A percentile compares a stretch with the other conserved stretches of the same genome.
Conservation (phyloP, 2,113 vertebrate genomes). For the Fulmarus glacialis region DNA sequence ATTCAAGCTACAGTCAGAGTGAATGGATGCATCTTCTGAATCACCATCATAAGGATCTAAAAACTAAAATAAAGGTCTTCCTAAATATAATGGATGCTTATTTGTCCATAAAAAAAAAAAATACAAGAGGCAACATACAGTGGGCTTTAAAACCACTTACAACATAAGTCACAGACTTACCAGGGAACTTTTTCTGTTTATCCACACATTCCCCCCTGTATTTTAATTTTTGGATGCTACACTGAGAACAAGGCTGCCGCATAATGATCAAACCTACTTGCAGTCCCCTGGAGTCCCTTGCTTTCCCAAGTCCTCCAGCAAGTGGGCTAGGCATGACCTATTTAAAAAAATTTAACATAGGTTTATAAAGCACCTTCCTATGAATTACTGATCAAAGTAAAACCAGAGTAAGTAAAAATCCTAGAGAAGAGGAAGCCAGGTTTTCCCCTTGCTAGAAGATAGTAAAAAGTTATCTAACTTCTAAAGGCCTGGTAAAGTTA, state of each 20-base stretch:
- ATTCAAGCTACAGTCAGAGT: background rate
- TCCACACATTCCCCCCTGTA: background rate
- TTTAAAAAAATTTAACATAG: background rate
- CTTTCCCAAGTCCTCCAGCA: background rate
- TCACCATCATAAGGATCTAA: slow-evolving; percentile 86
- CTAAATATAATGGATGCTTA: background rate
- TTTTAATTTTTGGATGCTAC: background rate
- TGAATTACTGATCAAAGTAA: background rate
- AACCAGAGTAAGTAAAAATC: background rate
- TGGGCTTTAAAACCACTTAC: background rate
- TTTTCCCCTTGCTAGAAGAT: background rate
- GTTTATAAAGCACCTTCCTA: background rate
- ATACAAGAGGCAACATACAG: background rate
- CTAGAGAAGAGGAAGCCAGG: background rate
- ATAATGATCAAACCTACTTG: slow-evolving; percentile 10
- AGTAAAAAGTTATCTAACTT: background rate
- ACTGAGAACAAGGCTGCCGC: background rate
- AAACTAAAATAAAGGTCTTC: slow-evolving; percentile 66
- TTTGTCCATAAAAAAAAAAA: background rate
- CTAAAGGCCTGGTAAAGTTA: background rate
- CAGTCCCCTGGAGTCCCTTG: background rate
- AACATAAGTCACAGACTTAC: background rate
- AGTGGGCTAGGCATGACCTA: background rate
- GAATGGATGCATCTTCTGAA: slow-evolving; percentile 76
- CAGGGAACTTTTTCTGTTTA: background rate